Percentiles rank a stretch among this genome's conserved stretches.
phyloP scores from a whole-genome alignment of 2,888 invertebrate species.

The Zhuqinia jingwanae region DNA sequence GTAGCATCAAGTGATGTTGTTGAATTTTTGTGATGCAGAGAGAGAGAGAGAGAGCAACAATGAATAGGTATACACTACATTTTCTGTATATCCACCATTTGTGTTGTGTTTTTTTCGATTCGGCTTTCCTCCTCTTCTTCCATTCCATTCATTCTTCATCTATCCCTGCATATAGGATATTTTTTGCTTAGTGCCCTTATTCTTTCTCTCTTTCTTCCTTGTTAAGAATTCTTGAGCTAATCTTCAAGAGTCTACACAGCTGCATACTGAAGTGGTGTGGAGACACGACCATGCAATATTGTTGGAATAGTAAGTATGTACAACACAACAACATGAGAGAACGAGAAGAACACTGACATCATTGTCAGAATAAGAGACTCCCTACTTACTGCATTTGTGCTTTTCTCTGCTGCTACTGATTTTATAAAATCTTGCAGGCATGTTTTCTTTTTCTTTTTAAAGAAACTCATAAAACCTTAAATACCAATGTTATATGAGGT shows the following conservation, averaged over 20 bases:
- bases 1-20: too few relatives aligned
- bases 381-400: not conserved
- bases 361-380: not conserved
- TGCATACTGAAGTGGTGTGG: not conserved
- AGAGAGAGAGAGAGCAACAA: too few relatives aligned
- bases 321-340: not conserved
- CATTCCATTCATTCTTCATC: constrained; percentile 23
- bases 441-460: constrained; percentile 21
- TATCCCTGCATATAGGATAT: not conserved
- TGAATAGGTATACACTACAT: not conserved
- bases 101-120: constrained; percentile 2
- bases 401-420: constrained; percentile 32
- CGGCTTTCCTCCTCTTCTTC: not conserved
- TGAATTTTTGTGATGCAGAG: too few relatives aligned
- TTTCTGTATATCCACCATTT: not conserved
- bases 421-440: constrained; percentile 36
- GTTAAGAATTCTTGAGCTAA: constrained; percentile 58
- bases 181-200: not conserved
- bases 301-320: not conserved
- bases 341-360: not conserved
- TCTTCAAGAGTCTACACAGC: constrained; percentile 40
- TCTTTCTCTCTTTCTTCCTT: constrained; percentile 25
- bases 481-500: too few relatives aligned
- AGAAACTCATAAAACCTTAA: not conserved
- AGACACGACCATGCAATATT: not conserved